phyloP scores from a whole-genome alignment of 1,140 invertebrate genomes.

The Drosophila lacertosa region DNA sequence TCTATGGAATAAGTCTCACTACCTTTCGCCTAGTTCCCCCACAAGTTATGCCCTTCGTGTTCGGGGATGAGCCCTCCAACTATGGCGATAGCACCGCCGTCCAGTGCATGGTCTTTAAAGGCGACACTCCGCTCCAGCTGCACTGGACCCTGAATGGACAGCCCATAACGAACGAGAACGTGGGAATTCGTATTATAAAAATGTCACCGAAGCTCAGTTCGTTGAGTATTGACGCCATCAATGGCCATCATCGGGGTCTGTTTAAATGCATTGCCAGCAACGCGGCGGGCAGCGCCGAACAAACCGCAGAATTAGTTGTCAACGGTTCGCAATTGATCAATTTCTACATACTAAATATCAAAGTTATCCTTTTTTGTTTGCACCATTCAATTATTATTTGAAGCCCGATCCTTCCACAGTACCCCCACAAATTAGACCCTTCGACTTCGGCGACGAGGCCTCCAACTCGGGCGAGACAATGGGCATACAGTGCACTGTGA shows the following conservation, averaged over 20 bases:
- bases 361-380: slow-evolving; percentile 17
- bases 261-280: slow-evolving; percentile 90
- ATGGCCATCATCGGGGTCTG: slow-evolving; percentile 88
- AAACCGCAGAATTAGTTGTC: slow-evolving; percentile 87
- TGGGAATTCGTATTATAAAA: slow-evolving; percentile 85
- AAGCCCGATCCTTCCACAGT: slow-evolving; percentile 84
- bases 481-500: slow-evolving; percentile 91
- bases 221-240: slow-evolving; percentile 89
- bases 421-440: slow-evolving; percentile 88
- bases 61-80: slow-evolving; percentile 89
- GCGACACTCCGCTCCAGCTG: slow-evolving; percentile 89
- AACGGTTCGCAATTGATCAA: slow-evolving; percentile 85
- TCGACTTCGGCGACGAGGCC: slow-evolving; percentile 89
- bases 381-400: slow-evolving; percentile 27
- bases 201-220: slow-evolving; percentile 87
- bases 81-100: slow-evolving; percentile 87
- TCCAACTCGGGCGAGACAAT: slow-evolving; percentile 89
- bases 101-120: slow-evolving; percentile 90
- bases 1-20: not conserved
- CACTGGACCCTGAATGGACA: slow-evolving; percentile 91
- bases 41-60: slow-evolving; percentile 89
- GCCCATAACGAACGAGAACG: slow-evolving; percentile 77
- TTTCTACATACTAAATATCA: slow-evolving; percentile 1
- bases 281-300: slow-evolving; percentile 87
- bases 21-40: slow-evolving; percentile 85